phyloP scores from a whole-genome alignment of 2,888 invertebrate species.

The Meteorus cinctellus region DNA sequence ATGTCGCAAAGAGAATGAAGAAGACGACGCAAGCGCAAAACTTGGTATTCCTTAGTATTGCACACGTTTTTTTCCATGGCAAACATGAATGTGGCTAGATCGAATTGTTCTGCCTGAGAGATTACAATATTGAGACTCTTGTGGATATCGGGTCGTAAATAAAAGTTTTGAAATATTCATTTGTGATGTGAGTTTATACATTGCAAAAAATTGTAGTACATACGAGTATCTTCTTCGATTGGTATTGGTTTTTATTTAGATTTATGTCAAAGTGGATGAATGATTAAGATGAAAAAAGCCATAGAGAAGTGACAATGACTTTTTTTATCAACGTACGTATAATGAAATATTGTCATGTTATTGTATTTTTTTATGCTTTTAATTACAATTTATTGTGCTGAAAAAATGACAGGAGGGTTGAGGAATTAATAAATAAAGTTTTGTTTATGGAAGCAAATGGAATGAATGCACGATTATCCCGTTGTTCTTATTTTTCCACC shows the following conservation, averaged over 20 bases:
- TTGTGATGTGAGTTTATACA: neutral
- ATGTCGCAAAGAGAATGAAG: neutral
- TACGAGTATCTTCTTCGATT: neutral
- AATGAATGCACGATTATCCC: constrained; percentile 8
- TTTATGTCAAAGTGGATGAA: neutral
- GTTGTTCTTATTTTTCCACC: neutral
- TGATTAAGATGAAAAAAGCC: no score
- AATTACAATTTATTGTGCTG: no score
- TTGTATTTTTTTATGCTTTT: no score
- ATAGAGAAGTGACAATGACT: no score
- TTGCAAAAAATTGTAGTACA: neutral
- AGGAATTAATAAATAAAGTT: neutral
- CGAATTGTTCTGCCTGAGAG: constrained; percentile 22
- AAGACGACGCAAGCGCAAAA: neutral
- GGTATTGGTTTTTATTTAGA: neutral
- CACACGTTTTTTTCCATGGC: constrained; percentile 6
- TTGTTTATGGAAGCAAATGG: neutral
- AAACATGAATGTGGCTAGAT: constrained; percentile 11
- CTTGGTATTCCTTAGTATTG: neutral
- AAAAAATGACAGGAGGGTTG: no score
- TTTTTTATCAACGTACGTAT: no score
- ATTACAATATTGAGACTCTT: constrained; percentile 5
- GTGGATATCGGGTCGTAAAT: constrained; percentile 3
- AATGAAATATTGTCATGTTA: no score
- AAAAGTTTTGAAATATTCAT: constrained; percentile 9